phyloP scores from a whole-genome alignment of 2,113 vertebrate genomes.

The Mobula birostris region DNA sequence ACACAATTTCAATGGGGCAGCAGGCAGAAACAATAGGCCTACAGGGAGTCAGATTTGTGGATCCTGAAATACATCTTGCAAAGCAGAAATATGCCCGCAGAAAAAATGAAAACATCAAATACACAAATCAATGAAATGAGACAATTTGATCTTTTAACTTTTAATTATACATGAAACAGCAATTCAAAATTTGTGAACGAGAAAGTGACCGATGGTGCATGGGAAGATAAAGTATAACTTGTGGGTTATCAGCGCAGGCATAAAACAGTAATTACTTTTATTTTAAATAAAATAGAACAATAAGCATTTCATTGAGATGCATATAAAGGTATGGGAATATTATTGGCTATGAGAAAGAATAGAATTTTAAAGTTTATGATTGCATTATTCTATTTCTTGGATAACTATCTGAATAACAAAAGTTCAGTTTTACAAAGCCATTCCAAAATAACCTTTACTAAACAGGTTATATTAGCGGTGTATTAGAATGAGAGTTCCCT shows the following conservation, averaged over 20 bases:
- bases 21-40: too few relatives aligned
- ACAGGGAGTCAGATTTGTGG: too few relatives aligned
- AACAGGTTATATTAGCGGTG: conserved; percentile 3
- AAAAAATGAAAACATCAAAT: conserved; percentile 16
- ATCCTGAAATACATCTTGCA: not conserved
- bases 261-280: not conserved
- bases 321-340: not conserved
- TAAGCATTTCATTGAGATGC: conserved; percentile 13
- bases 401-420: conserved; percentile 26
- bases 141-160: conserved; percentile 28
- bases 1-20: too few relatives aligned
- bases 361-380: conserved; percentile 32
- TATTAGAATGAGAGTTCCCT: not conserved
- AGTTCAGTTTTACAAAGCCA: conserved; percentile 30
- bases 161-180: conserved; percentile 34
- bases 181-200: conserved; percentile 28
- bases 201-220: not conserved
- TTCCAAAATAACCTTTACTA: conserved; percentile 25
- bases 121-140: conserved; percentile 9
- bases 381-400: conserved; percentile 16
- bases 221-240: conserved; percentile 33
- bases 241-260: conserved; percentile 4
- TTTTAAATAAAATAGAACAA: conserved; percentile 7
- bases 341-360: conserved; percentile 11
- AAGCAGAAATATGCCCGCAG: not conserved